Evolutionary conservation across 2,797 vertebrate species (phyloP), one percentile per base, ranked within the genome.

Genomic region (Champsocephalus esox): DNA sequence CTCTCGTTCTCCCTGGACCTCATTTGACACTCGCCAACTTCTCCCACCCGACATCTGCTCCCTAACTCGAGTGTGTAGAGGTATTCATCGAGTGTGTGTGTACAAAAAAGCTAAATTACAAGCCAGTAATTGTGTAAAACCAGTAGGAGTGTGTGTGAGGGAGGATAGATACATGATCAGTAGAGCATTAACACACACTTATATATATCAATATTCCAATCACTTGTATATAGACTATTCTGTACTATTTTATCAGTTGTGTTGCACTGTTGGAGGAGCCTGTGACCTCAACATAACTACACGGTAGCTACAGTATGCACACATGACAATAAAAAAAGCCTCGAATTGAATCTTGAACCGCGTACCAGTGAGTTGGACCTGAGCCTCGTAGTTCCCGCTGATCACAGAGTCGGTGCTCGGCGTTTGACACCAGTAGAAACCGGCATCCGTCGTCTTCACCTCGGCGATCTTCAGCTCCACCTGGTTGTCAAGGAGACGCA

Each of bases 361-460:
- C 77, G 2, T 79, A 99, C 98, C 97, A 78, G 90, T 96, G 83
- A 99, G 95, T 81, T 95, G 91, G 73, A 99, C 97, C 3, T 87
- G 88, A 14, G 95, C 96, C 8, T 96, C 84, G 55, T 99, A 99
- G 94, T 96, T 99, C 66, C 98, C 98, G 2, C 93, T 95, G 77
- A 96, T 89, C 5, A 92, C 89, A 4, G 95, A 95, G 64, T 99
- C 98, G 0, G 98, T 99, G 92, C 98, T 99, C 43, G 96, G 97
- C 0, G 98, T 99, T 2, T 91, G 93, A 14, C 98, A 99, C 69
- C 81, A 94, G 93, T 97, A 99, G 74, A 81, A 88, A 4, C 96
- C 96, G 44, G 96, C 94, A 71, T 99, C 98, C 0, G 80, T 41
- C 24, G 90, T 17, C 79, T 88, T 94, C 72, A 95, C 93, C 44